Conservation (phyloP, 2,797 vertebrate genomes). For the Miichthys miiuy region DNA sequence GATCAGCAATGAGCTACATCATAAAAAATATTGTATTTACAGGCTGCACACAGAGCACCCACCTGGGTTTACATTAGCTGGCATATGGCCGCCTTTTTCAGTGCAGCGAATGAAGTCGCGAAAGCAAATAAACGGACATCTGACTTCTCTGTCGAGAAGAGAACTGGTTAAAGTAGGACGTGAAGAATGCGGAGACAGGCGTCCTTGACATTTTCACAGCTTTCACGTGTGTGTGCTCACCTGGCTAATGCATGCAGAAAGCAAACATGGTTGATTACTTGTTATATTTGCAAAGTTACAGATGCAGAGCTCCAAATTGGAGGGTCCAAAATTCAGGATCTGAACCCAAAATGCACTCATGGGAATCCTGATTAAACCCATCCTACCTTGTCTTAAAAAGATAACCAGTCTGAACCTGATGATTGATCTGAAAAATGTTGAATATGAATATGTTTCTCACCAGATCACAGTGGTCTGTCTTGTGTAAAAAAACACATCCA, state of each 20-base stretch:
- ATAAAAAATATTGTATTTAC: not conserved
- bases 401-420: not conserved
- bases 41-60: not conserved
- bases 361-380: not conserved
- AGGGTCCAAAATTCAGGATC: not conserved
- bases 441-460: too few species aligned
- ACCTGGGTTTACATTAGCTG: too few species aligned
- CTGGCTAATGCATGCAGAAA: slow-evolving; percentile 4
- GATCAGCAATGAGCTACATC: not conserved
- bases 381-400: not conserved
- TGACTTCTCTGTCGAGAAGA: too few species aligned
- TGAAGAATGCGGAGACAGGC: not conserved
- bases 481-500: slow-evolving; percentile 3
- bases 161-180: not conserved
- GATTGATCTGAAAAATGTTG: too few species aligned
- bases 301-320: not conserved
- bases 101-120: too few species aligned
- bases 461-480: not conserved
- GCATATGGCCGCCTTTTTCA: not conserved
- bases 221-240: slow-evolving; percentile 23
- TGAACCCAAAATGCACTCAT: not conserved
- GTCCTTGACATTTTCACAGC: slow-evolving; percentile 27
- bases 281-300: slow-evolving; percentile 5
- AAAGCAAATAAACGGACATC: too few species aligned
- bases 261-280: not conserved